Base-by-base conservation (phyloP, 2,888 invertebrate species). In the Xylocampa areola region DNA sequence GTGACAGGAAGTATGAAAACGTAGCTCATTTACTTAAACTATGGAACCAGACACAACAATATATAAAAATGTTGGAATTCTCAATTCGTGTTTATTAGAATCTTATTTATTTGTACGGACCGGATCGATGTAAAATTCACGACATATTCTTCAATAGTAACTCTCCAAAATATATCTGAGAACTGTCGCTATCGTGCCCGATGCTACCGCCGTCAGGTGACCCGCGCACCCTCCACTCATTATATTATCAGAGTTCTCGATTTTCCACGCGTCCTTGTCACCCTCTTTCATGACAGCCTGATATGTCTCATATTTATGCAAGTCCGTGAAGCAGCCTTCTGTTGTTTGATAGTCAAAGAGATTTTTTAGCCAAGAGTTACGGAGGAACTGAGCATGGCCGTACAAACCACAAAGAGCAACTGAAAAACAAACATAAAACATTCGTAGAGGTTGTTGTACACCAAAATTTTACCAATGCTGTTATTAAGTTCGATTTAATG, bases 351-450 rank as follows among this genome's bases (percentile, higher is more conserved):
- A 79, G 0, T 30, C 43, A 0, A 83, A 50, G 0, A 83, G 45
- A 7, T 60, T 53, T 6, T 39, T 30, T 10, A 90, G 29, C 89
- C 88, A 89, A 0, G 66, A 25, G 0, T 74, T 72, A 3, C 71
- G 77, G 0, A 87, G 39, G 52, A 88, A 86, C 10, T 85, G 70
- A 0, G 68, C 67, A 48, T 87, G 77, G 0, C 88, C 88, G 1
- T 77, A 71, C 10, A 88, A 25, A 5, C 73, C 33, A 68, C 89
- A 89, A 1, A 87, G 49, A 4, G 69, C 25, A 2, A 86, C 88
- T 88, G 80, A 13, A 79, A 80, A 25, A 44, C 8, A 8, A 14
- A 8, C 5, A 2, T 10, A 1, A 33, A 16, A 1, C 5, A 7
- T 21, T 1, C 4, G 21, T 6, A 4, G 21, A 21, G 21, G 4